phyloP scores from a whole-genome alignment of 2,113 vertebrate species.

The Anarhynchus alexandrinus region DNA sequence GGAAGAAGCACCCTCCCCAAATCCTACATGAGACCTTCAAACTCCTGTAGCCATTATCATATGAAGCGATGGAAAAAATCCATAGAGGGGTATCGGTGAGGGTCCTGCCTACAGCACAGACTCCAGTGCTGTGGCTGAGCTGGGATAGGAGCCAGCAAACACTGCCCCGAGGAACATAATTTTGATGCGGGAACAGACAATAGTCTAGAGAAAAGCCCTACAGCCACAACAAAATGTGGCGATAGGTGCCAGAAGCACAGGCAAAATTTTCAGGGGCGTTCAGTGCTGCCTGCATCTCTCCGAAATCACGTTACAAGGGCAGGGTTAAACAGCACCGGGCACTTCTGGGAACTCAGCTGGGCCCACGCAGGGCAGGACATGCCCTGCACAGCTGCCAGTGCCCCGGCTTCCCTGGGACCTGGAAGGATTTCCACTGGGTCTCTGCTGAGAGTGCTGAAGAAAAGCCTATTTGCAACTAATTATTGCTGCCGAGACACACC shows the following conservation, averaged over 20 bases:
- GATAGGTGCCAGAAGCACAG: background rate
- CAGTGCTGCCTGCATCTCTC: background rate
- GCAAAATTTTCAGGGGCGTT: too few species aligned
- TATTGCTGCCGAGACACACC: background rate
- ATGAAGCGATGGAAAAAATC: background rate
- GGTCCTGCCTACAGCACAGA: background rate
- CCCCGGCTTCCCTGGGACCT: background rate
- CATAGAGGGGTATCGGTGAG: fast-evolving
- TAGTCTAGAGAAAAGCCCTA: background rate
- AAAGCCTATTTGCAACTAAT: background rate
- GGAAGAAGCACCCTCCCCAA: background rate
- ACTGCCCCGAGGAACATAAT: fast-evolving
- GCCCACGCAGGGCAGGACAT: background rate
- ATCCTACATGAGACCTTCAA: background rate
- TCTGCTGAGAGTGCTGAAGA: background rate
- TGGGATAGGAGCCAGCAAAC: background rate
- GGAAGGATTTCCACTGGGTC: background rate
- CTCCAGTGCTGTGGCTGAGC: background rate
- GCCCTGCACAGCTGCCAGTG: background rate
- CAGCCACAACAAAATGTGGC: background rate
- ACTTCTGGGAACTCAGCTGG: background rate
- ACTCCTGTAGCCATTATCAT: background rate
- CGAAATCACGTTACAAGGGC: fast-evolving
- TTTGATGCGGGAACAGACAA: background rate
- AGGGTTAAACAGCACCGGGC: background rate